Base-by-base conservation (phyloP, 35 echinoderm and acorn worm species). In the Anneissia japonica region DNA sequence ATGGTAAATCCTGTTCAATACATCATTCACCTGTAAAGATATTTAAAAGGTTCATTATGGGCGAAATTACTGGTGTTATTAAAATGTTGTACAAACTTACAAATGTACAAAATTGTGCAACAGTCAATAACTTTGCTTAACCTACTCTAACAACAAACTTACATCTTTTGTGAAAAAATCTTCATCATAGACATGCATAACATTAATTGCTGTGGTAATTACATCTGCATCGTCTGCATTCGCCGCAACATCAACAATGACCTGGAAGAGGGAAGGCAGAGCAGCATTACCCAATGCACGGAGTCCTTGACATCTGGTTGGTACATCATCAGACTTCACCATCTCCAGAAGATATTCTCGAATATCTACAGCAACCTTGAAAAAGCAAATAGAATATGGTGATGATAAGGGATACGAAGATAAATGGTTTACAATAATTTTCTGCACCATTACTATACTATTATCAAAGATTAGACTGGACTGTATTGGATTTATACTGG, bases 201-300 rank as follows among this genome's bases (percentile, higher is more conserved):
- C 74, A 41, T 97, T 91, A 23, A 93, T 17, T 7, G 87, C 94
- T 0, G 89, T 77, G 38, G 92, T 91, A 74, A 97, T 87, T 4
- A 97, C 87, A 74, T 92, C 87, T 84, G 82, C 80, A 32, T 97
- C 91, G 14, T 86, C 32, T 34, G 93, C 94, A 11, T 72, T 41
- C 9, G 81, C 75, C 13, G 85, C 73, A 37, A 93, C 34, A 46
- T 84, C 81, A 37, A 93, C 4, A 81, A 97, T 85, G 26, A 75
- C 76, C 4, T 74, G 82, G 9, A 97, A 64, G n/a, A 86, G 87
- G 0, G 83, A 75, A 3, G 94, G 90, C 37, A 87, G 84, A 14
- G 75, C 94, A 23, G 89, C 90, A 82, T 97, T 97, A 75, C 89
- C 93, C 40, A 97, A 80, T 79, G 90, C 94, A 56, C 93, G 82